Conservation (phyloP, 2,797 vertebrate genomes). For the Pseudochromis fuscus region DNA sequence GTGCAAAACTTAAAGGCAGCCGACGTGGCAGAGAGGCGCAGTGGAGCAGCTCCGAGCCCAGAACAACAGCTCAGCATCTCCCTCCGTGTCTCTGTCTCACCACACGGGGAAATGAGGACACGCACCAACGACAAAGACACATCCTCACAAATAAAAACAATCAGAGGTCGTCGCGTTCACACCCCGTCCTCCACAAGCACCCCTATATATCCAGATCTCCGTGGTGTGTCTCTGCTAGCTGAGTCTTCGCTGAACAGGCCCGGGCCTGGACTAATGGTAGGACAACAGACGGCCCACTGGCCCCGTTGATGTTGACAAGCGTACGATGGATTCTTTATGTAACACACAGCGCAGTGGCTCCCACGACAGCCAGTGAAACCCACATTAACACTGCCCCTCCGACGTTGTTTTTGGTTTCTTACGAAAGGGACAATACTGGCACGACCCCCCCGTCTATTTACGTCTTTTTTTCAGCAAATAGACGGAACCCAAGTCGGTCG, state of each 20-base stretch:
- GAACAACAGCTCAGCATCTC: constrained; percentile 14
- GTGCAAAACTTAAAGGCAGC: constrained; percentile 37
- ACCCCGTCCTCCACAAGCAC: fast-evolving
- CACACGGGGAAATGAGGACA: neutral
- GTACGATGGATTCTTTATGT: neutral
- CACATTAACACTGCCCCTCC: no score
- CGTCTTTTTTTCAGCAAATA: constrained; percentile 66
- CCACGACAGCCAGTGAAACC: fast-evolving
- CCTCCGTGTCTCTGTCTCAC: neutral
- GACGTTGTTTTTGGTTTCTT: no score
- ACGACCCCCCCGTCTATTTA: neutral
- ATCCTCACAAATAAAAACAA: neutral
- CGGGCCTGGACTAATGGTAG: constrained; percentile 36
- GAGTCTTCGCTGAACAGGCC: neutral
- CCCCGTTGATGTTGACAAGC: constrained; percentile 9
- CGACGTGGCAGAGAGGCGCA: constrained; percentile 79
- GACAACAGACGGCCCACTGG: neutral
- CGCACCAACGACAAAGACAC: neutral
- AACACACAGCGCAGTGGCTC: neutral
- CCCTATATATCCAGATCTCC: fast-evolving
- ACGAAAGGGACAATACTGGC: neutral
- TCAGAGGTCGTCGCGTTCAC: fast-evolving
- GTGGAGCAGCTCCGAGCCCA: constrained; percentile 22
- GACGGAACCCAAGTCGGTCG: constrained; percentile 23
- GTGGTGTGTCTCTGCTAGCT: fast-evolving